Percentiles rank a stretch among this genome's conserved stretches.
Conservation (phyloP, 2,113 vertebrate genomes). For the Ctenomys sociabilis region DNA sequence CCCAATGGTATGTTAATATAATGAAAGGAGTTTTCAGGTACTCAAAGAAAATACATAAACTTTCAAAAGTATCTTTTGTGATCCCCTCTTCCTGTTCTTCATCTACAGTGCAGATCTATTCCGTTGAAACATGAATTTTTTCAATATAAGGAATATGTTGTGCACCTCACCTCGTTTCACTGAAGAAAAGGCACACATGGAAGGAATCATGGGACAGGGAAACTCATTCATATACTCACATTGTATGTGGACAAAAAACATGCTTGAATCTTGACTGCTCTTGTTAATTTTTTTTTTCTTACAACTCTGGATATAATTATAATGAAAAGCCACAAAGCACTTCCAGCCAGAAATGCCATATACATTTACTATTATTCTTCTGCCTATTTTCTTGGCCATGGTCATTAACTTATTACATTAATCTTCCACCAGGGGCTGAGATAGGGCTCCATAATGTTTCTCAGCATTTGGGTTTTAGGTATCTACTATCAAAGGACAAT, state of each 20-base stretch:
- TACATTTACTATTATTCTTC: not conserved
- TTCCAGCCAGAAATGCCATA: not conserved
- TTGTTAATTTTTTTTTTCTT: conserved; percentile 7
- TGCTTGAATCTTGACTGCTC: not conserved
- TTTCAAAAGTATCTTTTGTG: conserved; percentile 59
- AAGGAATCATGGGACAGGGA: not conserved
- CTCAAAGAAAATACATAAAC: conserved; percentile 70
- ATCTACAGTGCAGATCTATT: conserved; percentile 80
- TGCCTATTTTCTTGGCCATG: not conserved
- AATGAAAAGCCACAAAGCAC: not conserved
- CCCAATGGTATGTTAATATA: not conserved
- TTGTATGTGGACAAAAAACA: not conserved
- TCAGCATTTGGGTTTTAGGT: not conserved
- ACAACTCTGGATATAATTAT: not conserved
- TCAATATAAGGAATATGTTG: conserved; percentile 68
- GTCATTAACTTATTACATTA: not conserved
- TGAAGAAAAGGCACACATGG: conserved; percentile 63
- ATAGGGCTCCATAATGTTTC: not conserved
- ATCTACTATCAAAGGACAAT: not conserved
- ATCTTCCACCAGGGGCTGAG: not conserved
- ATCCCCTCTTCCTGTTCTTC: conserved; percentile 74
- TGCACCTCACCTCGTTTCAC: conserved; percentile 74
- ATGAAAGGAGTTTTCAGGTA: not conserved
- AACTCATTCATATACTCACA: not conserved
- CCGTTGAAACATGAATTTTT: conserved; percentile 76